Percentiles rank a stretch among this genome's conserved stretches.
Conservation (phyloP, 2,888 invertebrate species). For the Artemia sinica region DNA sequence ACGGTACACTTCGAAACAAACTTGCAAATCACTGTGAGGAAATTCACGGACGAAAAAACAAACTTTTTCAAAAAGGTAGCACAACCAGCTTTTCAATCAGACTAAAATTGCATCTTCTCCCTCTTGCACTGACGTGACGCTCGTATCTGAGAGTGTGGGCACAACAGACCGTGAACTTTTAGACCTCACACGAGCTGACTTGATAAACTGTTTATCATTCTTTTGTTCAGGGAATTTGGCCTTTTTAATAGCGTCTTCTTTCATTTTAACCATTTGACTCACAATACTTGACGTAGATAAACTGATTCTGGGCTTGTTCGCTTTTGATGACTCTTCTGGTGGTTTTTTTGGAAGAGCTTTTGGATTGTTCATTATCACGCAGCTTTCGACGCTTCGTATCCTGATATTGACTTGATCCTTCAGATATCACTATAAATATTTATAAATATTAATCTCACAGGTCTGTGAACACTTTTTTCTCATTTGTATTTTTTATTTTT, state of each 20-base stretch:
- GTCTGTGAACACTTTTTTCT: too few species aligned
- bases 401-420: not conserved
- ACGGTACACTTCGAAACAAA: too few species aligned
- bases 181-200: not conserved
- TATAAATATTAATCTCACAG: too few species aligned
- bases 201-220: not conserved
- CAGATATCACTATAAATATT: conserved; percentile 3
- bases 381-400: not conserved
- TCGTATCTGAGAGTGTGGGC: conserved; percentile 10
- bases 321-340: not conserved
- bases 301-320: not conserved
- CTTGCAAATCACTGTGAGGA: too few species aligned
- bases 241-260: conserved; percentile 10
- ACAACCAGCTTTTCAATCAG: not conserved
- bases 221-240: not conserved
- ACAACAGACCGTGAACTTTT: not conserved
- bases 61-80: too few species aligned
- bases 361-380: conserved; percentile 8
- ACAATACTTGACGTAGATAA: not conserved
- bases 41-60: too few species aligned
- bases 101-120: conserved; percentile 12
- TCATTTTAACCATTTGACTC: conserved; percentile 12
- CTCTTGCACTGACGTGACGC: conserved; percentile 3
- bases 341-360: not conserved
- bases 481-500: too few species aligned